These are phyloP conservation scores for Orycteropus afer DNA, from an alignment of 2,113 vertebrate species.

Conservation along the genomic window DNA sequence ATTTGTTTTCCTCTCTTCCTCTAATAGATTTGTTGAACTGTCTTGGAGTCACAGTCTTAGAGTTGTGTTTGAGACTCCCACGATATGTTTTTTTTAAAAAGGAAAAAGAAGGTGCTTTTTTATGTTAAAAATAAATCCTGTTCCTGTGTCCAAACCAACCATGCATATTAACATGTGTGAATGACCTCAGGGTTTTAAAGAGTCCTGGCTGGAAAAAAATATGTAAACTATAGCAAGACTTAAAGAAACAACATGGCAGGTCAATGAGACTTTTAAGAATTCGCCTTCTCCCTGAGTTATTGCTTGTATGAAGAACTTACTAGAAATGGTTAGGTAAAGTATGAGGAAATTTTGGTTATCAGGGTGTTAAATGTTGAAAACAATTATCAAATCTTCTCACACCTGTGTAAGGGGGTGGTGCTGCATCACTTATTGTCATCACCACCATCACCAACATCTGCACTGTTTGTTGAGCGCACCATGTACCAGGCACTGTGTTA, in stretches of 20 bases:
- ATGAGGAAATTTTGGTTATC: background rate
- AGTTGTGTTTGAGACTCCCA: background rate
- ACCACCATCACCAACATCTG: background rate
- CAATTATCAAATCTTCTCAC: background rate
- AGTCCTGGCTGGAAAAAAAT: background rate
- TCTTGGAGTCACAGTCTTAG: background rate
- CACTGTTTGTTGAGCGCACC: background rate
- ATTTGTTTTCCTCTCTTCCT: background rate
- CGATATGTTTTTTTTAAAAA: slow-evolving; percentile 37
- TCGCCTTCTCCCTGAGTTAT: background rate
- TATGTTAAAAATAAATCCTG: slow-evolving; percentile 50
- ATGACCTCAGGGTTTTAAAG: slow-evolving; percentile 33
- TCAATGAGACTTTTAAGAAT: slow-evolving; percentile 1
- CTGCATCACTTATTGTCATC: background rate
- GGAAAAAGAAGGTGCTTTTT: background rate
- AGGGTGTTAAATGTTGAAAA: background rate
- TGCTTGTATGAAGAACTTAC: background rate
- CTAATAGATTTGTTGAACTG: slow-evolving; percentile 1
- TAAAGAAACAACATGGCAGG: slow-evolving; percentile 46
- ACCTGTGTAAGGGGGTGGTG: background rate
- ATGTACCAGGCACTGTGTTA: background rate
- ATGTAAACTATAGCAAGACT: background rate
- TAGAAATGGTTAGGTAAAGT: background rate
- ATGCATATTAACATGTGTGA: slow-evolving; percentile 54
- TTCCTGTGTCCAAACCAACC: slow-evolving; percentile 39